phyloP scores from a whole-genome alignment of 2,113 vertebrate genomes.

The Channa maculata region DNA sequence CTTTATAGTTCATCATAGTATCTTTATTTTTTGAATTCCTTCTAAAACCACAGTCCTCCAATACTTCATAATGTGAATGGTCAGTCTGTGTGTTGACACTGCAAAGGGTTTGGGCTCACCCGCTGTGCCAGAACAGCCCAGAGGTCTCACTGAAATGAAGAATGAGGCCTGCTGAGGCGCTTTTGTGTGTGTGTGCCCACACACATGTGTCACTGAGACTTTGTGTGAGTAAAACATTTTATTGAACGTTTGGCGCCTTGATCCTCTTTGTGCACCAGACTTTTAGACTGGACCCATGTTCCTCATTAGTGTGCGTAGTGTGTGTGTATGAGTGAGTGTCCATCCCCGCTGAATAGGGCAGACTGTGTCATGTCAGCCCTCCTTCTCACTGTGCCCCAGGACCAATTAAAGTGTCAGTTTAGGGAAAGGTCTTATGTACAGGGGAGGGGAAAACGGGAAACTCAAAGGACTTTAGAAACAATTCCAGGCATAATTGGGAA shows the following conservation, averaged over 20 bases:
- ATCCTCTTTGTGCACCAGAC: slow-evolving; percentile 7
- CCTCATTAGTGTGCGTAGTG: slow-evolving; percentile 53
- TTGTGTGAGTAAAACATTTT: slow-evolving; percentile 29
- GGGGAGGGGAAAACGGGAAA: not conserved
- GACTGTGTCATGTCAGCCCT: slow-evolving; percentile 55
- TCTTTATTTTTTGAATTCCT: too few species aligned
- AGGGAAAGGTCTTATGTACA: slow-evolving; percentile 17
- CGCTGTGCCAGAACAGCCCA: too few species aligned
- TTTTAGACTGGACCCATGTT: slow-evolving; percentile 45
- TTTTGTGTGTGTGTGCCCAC: not conserved
- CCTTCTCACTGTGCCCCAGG: slow-evolving; percentile 34
- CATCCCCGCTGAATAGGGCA: slow-evolving; percentile 38
- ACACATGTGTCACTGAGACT: slow-evolving; percentile 4
- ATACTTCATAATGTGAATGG: too few species aligned
- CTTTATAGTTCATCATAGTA: too few species aligned
- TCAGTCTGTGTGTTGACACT: too few species aligned
- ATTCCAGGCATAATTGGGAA: slow-evolving; percentile 29
- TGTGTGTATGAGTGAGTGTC: slow-evolving; percentile 19
- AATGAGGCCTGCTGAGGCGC: not conserved
- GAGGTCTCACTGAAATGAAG: not conserved
- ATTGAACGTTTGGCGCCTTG: slow-evolving; percentile 22
- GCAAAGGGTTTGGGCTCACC: too few species aligned
- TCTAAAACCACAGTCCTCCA: too few species aligned
- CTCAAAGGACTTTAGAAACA: slow-evolving; percentile 20
- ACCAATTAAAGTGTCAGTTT: slow-evolving; percentile 68